A percentile compares a stretch with the other conserved stretches of the same genome.
phyloP scores from a whole-genome alignment of 2,888 invertebrate species.

The Chalcis sispes region DNA sequence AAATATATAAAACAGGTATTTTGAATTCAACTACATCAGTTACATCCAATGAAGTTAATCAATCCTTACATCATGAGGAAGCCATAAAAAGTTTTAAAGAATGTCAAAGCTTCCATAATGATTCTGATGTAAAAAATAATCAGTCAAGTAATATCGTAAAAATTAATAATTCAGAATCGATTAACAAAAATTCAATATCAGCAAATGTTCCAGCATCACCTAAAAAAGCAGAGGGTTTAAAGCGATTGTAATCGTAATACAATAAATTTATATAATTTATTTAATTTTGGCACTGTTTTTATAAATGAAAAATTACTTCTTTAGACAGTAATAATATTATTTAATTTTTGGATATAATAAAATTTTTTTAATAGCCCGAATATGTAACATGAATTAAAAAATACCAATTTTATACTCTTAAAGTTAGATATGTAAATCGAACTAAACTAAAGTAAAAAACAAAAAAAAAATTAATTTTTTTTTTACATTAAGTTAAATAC shows the following conservation, averaged over 20 bases:
- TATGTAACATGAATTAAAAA: too few species aligned
- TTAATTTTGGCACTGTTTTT: too few species aligned
- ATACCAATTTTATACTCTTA: too few species aligned
- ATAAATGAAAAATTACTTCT: too few species aligned
- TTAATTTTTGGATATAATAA: too few species aligned
- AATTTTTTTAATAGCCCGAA: too few species aligned
- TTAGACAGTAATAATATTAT: too few species aligned
- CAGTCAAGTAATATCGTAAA: background rate
- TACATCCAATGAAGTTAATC: constrained; percentile 64
- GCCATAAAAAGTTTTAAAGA: background rate
- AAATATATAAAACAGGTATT: constrained; percentile 54
- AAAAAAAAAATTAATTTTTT: too few species aligned
- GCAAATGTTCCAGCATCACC: constrained; percentile 67
- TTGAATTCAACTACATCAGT: constrained; percentile 65
- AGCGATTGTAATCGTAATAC: constrained; percentile 73
- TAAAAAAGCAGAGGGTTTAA: constrained; percentile 73
- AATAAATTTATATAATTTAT: too few species aligned
- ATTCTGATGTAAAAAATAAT: background rate
- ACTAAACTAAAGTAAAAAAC: too few species aligned
- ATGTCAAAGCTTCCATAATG: background rate
- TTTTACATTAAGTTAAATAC: too few species aligned
- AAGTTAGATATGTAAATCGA: too few species aligned
- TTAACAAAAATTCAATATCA: constrained; percentile 62
- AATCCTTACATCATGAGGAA: background rate
- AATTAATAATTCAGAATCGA: constrained; percentile 56